Percentiles rank a stretch among this genome's conserved stretches.
Evolutionary conservation across 2,113 vertebrate species (phyloP).

Genomic region (Porphyrio hochstetteri): DNA sequence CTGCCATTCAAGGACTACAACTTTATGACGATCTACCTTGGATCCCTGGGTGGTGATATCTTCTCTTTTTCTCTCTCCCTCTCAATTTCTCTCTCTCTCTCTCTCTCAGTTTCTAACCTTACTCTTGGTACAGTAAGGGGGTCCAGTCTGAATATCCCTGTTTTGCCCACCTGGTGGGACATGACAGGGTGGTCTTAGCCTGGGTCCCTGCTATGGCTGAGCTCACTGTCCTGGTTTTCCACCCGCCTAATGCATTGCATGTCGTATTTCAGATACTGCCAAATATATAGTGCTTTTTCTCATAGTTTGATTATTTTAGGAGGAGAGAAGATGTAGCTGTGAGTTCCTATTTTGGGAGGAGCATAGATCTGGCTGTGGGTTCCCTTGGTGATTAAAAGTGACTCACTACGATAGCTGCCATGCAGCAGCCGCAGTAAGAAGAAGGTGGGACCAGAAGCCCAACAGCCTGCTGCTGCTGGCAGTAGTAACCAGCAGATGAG

Average conservation of each 20-base stretch:
- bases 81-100: too few species aligned
- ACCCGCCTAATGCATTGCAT: not conserved
- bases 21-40: too few species aligned
- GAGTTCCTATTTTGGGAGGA: conserved; percentile 24
- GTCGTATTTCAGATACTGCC: not conserved
- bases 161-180: too few species aligned
- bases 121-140: too few species aligned
- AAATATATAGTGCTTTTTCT: not conserved
- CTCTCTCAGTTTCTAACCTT: too few species aligned
- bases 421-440: not conserved
- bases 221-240: not conserved
- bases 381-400: conserved; percentile 44
- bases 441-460: not conserved
- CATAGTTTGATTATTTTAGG: not conserved
- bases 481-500: not conserved
- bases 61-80: too few species aligned
- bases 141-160: too few species aligned
- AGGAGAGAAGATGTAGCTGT: not conserved
- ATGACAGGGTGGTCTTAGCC: not conserved
- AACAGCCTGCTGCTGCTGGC: not conserved
- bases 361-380: not conserved
- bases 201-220: not conserved
- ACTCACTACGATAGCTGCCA: not conserved
- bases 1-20: too few species aligned
- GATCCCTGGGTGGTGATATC: too few species aligned